These are phyloP conservation scores for Danio albolineatus DNA, from an alignment of 2,797 vertebrate genomes.

Conservation along the genomic window DNA sequence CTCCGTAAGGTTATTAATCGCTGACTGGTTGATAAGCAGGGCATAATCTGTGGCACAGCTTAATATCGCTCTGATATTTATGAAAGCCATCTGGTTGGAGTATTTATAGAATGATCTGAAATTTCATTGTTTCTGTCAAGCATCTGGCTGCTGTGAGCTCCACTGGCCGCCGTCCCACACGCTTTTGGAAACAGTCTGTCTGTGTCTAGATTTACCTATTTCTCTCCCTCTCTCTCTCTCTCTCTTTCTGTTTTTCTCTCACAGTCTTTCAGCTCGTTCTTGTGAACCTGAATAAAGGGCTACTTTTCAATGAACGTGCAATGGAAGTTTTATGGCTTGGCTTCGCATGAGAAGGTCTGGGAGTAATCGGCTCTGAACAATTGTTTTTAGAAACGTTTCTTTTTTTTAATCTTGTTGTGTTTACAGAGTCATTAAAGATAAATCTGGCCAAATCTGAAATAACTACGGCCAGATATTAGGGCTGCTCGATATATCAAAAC, in stretches of 20 bases:
- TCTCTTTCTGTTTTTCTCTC: constrained; percentile 46
- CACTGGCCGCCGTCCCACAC: constrained; percentile 79
- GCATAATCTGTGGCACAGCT: constrained; percentile 71
- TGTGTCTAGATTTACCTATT: constrained; percentile 24
- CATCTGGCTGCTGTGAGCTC: constrained; percentile 80
- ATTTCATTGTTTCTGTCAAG: constrained; percentile 82
- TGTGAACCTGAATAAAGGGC: background rate
- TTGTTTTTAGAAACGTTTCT: constrained; percentile 29
- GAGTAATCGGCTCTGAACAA: constrained; percentile 46
- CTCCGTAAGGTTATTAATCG: constrained; percentile 68
- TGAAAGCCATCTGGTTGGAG: constrained; percentile 80
- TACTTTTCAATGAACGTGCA: constrained; percentile 46
- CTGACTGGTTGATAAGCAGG: constrained; percentile 66
- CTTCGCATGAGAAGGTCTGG: constrained; percentile 34
- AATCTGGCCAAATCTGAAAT: background rate
- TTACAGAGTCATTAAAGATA: constrained; percentile 32
- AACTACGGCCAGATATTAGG: background rate
- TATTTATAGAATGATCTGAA: constrained; percentile 88
- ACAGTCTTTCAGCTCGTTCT: constrained; percentile 6
- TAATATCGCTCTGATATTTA: constrained; percentile 81
- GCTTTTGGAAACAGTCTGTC: constrained; percentile 65
- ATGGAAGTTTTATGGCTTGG: constrained; percentile 21
- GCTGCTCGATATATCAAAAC: too few relatives aligned
- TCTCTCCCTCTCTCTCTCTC: constrained; percentile 41
- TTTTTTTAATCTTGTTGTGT: background rate